Conservation (phyloP, 2,888 invertebrate species). For the Nineta flava region DNA sequence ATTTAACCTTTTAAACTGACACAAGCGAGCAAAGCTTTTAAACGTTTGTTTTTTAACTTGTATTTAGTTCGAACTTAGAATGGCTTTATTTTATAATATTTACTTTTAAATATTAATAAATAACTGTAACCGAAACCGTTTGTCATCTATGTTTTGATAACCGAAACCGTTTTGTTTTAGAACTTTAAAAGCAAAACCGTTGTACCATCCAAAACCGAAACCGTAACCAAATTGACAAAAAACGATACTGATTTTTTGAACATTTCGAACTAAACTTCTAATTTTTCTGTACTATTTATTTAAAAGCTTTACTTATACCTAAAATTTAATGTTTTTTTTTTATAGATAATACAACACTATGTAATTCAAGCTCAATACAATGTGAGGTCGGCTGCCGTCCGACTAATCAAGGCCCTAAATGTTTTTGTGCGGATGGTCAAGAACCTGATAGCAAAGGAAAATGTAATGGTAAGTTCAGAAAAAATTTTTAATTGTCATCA, state of each 20-base stretch:
- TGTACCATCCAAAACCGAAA: too few relatives aligned
- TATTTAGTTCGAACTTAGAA: not conserved
- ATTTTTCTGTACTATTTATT: not conserved
- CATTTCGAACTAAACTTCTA: too few relatives aligned
- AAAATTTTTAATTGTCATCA: not conserved
- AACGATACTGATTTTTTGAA: too few relatives aligned
- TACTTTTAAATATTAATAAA: too few relatives aligned
- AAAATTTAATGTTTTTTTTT: constrained; percentile 6
- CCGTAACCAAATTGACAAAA: too few relatives aligned
- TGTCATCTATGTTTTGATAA: too few relatives aligned
- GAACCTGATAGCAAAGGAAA: constrained; percentile 36
- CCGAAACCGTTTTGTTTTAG: too few relatives aligned
- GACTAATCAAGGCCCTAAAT: constrained; percentile 51
- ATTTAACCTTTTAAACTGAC: too few relatives aligned
- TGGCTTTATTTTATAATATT: not conserved
- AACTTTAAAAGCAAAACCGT: too few relatives aligned
- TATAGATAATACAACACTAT: constrained; percentile 29
- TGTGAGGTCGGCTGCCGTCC: constrained; percentile 55
- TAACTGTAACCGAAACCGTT: too few relatives aligned
- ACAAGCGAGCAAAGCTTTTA: too few relatives aligned
- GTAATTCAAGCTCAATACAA: constrained; percentile 27
- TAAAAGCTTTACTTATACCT: not conserved
- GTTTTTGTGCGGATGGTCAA: constrained; percentile 58
- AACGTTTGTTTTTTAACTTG: too few relatives aligned
- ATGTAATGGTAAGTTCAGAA: constrained; percentile 35